Percentiles rank a stretch among this genome's conserved stretches.
These are phyloP conservation scores for Zapus hudsonius DNA, from an alignment of 2,113 vertebrate species.

Conservation along the genomic window DNA sequence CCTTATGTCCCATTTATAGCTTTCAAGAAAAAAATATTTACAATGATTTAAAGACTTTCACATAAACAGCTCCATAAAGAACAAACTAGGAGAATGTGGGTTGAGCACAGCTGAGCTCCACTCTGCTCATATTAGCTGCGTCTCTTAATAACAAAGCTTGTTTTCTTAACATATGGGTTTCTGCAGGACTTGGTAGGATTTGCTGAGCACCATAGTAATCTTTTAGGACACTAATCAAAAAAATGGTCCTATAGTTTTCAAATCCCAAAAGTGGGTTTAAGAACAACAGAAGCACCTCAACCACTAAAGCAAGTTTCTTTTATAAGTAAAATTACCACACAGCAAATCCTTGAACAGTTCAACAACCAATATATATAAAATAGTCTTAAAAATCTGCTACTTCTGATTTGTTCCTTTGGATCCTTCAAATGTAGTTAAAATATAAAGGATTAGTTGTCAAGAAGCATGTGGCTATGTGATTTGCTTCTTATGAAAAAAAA, in stretches of 20 bases:
- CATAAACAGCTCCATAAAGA: conserved; percentile 72
- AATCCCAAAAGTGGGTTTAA: conserved; percentile 59
- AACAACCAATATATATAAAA: conserved; percentile 62
- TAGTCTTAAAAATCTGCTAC: background rate
- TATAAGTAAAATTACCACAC: conserved; percentile 22
- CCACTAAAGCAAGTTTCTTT: conserved; percentile 61
- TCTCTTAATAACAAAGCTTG: conserved; percentile 51
- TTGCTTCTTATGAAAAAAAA: conserved; percentile 23
- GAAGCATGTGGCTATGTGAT: conserved; percentile 45
- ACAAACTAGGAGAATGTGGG: conserved; percentile 32
- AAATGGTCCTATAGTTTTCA: conserved; percentile 4
- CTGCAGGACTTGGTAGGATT: conserved; percentile 37
- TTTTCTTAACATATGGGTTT: conserved; percentile 45
- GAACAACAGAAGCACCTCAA: conserved; percentile 54
- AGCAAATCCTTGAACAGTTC: conserved; percentile 61
- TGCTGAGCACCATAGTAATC: conserved; percentile 65
- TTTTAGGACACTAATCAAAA: conserved; percentile 69
- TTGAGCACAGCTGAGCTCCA: background rate
- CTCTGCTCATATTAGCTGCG: conserved; percentile 25
- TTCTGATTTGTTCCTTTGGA: conserved; percentile 53
- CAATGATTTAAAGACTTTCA: conserved; percentile 69
- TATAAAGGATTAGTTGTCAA: conserved; percentile 47
- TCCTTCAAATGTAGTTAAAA: conserved; percentile 40
- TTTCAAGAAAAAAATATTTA: conserved; percentile 71
- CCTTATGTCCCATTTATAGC: conserved; percentile 74